Evolutionary conservation across 2,888 invertebrate genomes (phyloP).

Genomic region (Lepas anatifera): DNA sequence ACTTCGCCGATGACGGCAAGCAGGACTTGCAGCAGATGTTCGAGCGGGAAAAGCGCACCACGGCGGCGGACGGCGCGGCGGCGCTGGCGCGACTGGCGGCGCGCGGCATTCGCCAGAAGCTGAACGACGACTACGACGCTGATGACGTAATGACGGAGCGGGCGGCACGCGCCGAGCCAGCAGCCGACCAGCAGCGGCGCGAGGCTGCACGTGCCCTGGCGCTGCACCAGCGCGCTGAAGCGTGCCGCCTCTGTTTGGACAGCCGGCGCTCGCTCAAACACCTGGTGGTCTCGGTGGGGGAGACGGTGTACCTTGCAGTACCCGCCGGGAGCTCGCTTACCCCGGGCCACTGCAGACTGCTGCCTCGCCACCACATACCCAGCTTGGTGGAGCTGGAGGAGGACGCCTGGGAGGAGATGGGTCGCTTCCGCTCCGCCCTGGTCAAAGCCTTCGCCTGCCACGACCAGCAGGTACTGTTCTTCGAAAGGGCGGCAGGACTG

Average conservation of each 20-base stretch:
- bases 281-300: slow-evolving; percentile 65
- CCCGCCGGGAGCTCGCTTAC: slow-evolving; percentile 69
- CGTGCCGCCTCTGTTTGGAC: slow-evolving; percentile 72
- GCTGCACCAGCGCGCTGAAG: slow-evolving; percentile 56
- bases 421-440: slow-evolving; percentile 62
- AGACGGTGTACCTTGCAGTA: slow-evolving; percentile 64
- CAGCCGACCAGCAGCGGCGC: slow-evolving; percentile 46
- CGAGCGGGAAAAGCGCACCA: slow-evolving; percentile 57
- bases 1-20: slow-evolving; percentile 82
- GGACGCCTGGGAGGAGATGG: slow-evolving; percentile 83
- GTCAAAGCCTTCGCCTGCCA: slow-evolving; percentile 58
- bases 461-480: slow-evolving; percentile 72
- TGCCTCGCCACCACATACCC: slow-evolving; percentile 65
- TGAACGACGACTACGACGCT: slow-evolving; percentile 46
- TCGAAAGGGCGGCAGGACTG: slow-evolving; percentile 69
- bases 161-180: slow-evolving; percentile 52
- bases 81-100: slow-evolving; percentile 58
- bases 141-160: slow-evolving; percentile 75
- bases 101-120: slow-evolving; percentile 38
- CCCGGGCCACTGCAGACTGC: slow-evolving; percentile 69
- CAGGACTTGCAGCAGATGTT: slow-evolving; percentile 70
- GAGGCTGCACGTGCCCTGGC: slow-evolving; percentile 32
- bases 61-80: slow-evolving; percentile 64
- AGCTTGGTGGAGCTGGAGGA: slow-evolving; percentile 80
- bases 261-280: slow-evolving; percentile 68